These are phyloP conservation scores for Halichoeres trimaculatus DNA, from an alignment of 2,113 vertebrate genomes.

Conservation along the genomic window DNA sequence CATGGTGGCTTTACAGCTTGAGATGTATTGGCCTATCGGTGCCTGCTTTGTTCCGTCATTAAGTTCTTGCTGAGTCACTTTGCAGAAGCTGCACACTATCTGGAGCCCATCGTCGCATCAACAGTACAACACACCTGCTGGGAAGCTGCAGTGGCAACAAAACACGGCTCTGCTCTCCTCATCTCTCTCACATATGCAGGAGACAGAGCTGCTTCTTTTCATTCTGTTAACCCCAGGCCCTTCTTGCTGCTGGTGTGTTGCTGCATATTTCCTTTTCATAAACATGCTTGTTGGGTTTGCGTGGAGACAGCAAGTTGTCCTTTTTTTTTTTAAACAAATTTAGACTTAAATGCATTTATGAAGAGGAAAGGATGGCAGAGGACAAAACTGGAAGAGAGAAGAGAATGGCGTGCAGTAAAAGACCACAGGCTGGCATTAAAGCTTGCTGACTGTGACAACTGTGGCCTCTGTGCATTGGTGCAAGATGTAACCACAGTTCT, in stretches of 20 bases:
- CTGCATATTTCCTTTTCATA: neutral
- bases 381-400: too few relatives aligned
- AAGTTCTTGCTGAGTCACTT: constrained; percentile 59
- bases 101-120: constrained; percentile 43
- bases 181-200: constrained; percentile 14
- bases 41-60: constrained; percentile 60
- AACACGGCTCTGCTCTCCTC: constrained; percentile 22
- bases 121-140: constrained; percentile 40
- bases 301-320: neutral
- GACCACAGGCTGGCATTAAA: too few relatives aligned
- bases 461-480: too few relatives aligned
- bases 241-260: neutral
- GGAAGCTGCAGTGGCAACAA: constrained; percentile 22
- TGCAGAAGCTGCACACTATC: constrained; percentile 32
- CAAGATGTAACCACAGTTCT: too few relatives aligned
- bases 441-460: too few relatives aligned
- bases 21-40: constrained; percentile 12
- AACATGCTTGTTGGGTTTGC: neutral
- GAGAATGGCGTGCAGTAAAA: too few relatives aligned
- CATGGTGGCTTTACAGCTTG: constrained; percentile 19
- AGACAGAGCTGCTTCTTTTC: neutral
- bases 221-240: neutral
- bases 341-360: too few relatives aligned
- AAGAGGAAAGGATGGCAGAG: too few relatives aligned
- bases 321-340: too few relatives aligned